Evolutionary conservation across 2,797 vertebrate species (phyloP).

Genomic region (Mycteria americana): DNA sequence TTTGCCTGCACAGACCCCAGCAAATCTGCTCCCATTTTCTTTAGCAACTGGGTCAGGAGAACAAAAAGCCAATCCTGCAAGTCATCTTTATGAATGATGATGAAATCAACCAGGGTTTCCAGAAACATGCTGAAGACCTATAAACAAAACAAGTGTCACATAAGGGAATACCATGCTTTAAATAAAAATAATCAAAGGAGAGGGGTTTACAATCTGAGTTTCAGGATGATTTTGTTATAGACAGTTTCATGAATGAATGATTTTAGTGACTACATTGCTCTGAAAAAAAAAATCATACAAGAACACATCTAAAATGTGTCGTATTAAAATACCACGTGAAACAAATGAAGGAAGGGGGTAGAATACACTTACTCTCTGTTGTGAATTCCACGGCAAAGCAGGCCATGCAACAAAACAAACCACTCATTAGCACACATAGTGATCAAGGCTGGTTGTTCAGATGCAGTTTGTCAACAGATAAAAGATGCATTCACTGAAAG

Average conservation of each 20-base stretch:
- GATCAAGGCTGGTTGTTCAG: constrained; percentile 53
- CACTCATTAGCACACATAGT: constrained; percentile 76
- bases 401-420: constrained; percentile 93
- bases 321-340: constrained; percentile 49
- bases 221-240: constrained; percentile 40
- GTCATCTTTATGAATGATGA: constrained; percentile 93
- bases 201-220: neutral
- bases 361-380: constrained; percentile 96
- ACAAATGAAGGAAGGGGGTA: constrained; percentile 33
- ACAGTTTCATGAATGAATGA: constrained; percentile 9
- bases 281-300: neutral
- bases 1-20: constrained; percentile 95
- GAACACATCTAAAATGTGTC: neutral
- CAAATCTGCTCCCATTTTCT: constrained; percentile 97
- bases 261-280: constrained; percentile 33
- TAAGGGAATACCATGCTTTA: neutral
- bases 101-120: constrained; percentile 96
- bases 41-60: constrained; percentile 93
- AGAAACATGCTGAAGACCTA: constrained; percentile 99
- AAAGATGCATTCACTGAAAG: constrained; percentile 17
- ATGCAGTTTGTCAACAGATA: constrained; percentile 64
- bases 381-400: constrained; percentile 93
- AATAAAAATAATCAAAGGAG: neutral
- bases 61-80: constrained; percentile 97
- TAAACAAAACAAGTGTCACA: neutral